Evolutionary conservation across 2,888 invertebrate genomes (phyloP).

Genomic region (Lissocephala sabroskyi): DNA sequence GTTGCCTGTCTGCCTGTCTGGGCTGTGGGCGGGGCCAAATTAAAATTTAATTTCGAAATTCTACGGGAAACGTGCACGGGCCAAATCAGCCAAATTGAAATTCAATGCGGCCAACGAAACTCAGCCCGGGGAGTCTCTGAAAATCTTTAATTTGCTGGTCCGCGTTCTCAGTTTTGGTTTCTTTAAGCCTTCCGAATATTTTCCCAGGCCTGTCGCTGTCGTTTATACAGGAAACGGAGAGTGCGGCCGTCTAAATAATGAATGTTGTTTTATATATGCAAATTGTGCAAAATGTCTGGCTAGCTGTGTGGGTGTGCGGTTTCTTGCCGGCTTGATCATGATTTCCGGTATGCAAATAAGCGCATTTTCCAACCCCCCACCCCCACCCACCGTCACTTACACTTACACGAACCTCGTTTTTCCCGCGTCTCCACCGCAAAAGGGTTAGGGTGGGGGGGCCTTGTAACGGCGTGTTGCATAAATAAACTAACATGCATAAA

Average conservation of each 20-base stretch:
- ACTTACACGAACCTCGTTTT: neutral
- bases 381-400: neutral
- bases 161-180: too few relatives aligned
- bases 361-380: neutral
- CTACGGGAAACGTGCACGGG: neutral
- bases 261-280: too few relatives aligned
- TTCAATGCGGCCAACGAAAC: slow-evolving; percentile 5
- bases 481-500: slow-evolving; percentile 6
- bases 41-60: slow-evolving; percentile 7
- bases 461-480: slow-evolving; percentile 5
- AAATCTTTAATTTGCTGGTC: too few relatives aligned
- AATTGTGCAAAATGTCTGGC: neutral
- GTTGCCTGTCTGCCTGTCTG: too few relatives aligned
- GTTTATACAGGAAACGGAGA: too few relatives aligned
- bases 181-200: too few relatives aligned
- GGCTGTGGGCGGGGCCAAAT: neutral
- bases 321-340: slow-evolving; percentile 6
- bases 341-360: slow-evolving; percentile 18
- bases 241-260: too few relatives aligned
- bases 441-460: too few relatives aligned
- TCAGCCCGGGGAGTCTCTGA: too few relatives aligned
- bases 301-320: slow-evolving; percentile 1
- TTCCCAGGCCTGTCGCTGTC: too few relatives aligned
- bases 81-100: slow-evolving; percentile 4
- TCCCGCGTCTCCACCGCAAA: too few relatives aligned